These are phyloP conservation scores for Alauda arvensis DNA, from an alignment of 2,797 vertebrate genomes.

Conservation along the genomic window DNA sequence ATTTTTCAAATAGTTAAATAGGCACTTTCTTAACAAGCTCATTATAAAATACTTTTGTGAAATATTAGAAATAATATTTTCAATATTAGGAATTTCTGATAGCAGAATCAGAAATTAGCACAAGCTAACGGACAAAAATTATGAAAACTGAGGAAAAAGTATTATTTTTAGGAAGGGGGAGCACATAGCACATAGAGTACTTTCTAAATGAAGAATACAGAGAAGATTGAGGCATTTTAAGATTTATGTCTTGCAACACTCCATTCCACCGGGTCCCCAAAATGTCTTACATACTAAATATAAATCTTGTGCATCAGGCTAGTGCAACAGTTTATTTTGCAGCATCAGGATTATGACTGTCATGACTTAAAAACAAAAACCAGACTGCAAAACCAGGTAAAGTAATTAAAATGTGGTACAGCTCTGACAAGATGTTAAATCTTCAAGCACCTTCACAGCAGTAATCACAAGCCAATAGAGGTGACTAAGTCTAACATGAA, in stretches of 20 bases:
- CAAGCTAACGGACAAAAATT: neutral
- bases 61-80: neutral
- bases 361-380: neutral
- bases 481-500: neutral
- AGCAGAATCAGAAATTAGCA: neutral
- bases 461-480: neutral
- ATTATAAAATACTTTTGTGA: neutral
- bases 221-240: neutral
- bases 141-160: neutral
- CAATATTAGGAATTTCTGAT: neutral
- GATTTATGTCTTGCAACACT: neutral
- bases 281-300: neutral
- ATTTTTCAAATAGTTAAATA: neutral
- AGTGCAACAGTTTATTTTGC: neutral
- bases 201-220: neutral
- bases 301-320: neutral
- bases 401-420: neutral
- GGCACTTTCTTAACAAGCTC: neutral
- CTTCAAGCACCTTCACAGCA: neutral
- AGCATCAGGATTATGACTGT: neutral
- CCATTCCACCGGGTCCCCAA: neutral
- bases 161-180: rapidly evolving
- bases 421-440: neutral
- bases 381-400: neutral
- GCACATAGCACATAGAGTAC: neutral